phyloP scores from a whole-genome alignment of 1,140 invertebrate genomes.

The Tetraneura akinire region DNA sequence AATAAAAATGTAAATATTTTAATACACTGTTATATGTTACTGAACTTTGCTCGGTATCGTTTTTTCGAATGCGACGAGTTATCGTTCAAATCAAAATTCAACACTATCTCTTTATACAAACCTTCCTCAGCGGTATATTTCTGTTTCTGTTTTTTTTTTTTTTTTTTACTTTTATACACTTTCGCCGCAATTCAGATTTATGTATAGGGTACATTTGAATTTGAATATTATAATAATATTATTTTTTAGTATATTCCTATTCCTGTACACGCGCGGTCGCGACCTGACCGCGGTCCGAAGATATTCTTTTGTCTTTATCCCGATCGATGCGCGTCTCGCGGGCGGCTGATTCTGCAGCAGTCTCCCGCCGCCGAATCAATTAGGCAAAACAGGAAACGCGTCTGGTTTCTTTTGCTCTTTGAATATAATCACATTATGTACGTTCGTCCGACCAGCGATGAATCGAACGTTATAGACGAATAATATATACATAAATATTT shows the following conservation, averaged over 20 bases:
- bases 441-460: constrained; percentile 10
- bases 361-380: constrained; percentile 46
- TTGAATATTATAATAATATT: background rate
- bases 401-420: constrained; percentile 43
- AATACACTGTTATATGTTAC: too few relatives aligned
- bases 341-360: too few relatives aligned
- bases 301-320: constrained; percentile 44
- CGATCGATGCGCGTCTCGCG: constrained; percentile 29
- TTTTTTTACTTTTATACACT: too few relatives aligned
- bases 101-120: too few relatives aligned
- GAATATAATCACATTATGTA: background rate
- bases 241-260: constrained; percentile 17
- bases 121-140: too few relatives aligned
- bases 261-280: too few relatives aligned
- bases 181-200: background rate
- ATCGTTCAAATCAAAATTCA: too few relatives aligned
- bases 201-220: too few relatives aligned
- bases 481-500: constrained; percentile 49
- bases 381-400: constrained; percentile 51
- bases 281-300: background rate
- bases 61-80: too few relatives aligned
- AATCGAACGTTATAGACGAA: background rate
- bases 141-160: too few relatives aligned
- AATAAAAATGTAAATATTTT: too few relatives aligned
- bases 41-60: too few relatives aligned